Evolutionary conservation across 2,888 invertebrate genomes (phyloP), one percentile per base, ranked within the genome.

Genomic region (Ectemnius cavifrons): DNA sequence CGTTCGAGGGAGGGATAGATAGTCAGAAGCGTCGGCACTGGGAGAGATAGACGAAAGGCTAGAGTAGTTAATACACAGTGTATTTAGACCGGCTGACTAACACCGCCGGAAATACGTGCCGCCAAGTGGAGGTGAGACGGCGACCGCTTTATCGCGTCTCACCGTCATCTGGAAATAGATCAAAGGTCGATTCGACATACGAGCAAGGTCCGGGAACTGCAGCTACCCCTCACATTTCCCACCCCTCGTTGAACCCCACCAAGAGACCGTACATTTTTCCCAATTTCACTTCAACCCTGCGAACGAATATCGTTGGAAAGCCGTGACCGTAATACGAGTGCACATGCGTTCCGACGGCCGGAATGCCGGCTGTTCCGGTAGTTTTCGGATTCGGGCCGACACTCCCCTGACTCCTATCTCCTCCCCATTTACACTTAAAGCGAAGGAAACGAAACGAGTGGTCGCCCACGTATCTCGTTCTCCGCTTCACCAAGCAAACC

Each of bases 81-180:
- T 77, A 74, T 82, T 85, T 79, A 79, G 79, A 75, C 76, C 23
- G 79, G 66, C 74, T 84, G 85, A 84, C 84, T 86, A 86, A 86
- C 72, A 63, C 63, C 77, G 85, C 81, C 83, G 85, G 87, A 86
- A 86, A 85, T 83, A 83, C 78, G 73, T 76, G 65, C 74, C 72
- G 79, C 52, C 75, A 66, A 73, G 57, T 63, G 72, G 68, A 73
- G 70, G 67, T 71, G 75, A 81, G 37, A 37, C 37, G 76, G 74
- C 66, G 74, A 57, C 16, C 67, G 76, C 76, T 77, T 83, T 78
- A 77, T 82, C 79, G 73, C 67, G 67, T 37, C 37, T 37, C 37
- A 66, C 67, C 60, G 58, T 63, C 63, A 47, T 64, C 71, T 68
- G 63, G 77, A 81, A 84, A 83, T 81, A 83, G 84, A 83, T 82